Evolutionary conservation across 1,140 invertebrate genomes (phyloP).

Genomic region (Cepaea nemoralis): DNA sequence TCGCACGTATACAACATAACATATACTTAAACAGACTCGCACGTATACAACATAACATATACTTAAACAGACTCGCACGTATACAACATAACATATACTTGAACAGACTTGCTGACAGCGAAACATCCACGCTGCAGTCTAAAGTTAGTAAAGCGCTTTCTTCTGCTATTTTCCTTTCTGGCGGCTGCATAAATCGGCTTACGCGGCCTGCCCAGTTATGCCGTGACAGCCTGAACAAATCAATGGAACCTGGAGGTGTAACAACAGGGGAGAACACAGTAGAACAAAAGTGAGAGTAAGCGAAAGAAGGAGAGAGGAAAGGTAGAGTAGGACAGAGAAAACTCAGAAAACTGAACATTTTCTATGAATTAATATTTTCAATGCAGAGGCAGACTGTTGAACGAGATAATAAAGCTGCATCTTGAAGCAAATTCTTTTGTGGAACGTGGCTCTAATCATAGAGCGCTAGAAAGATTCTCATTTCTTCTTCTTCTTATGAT

Average conservation of each 20-base stretch:
- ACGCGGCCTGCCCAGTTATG: background rate
- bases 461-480: no score
- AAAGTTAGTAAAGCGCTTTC: constrained; percentile 9
- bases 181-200: constrained; percentile 4
- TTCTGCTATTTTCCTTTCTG: background rate
- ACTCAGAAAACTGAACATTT: no score
- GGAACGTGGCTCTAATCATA: no score
- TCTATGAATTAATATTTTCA: no score
- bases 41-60: no score
- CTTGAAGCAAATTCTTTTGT: no score
- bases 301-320: background rate
- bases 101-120: background rate
- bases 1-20: background rate
- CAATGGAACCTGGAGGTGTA: constrained; percentile 5
- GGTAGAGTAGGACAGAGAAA: background rate
- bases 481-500: no score
- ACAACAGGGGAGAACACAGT: background rate
- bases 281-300: background rate
- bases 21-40: background rate
- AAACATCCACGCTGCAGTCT: background rate
- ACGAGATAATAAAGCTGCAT: no score
- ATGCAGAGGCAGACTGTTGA: no score
- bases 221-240: constrained; percentile 1
- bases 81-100: background rate
- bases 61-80: no score